Evolutionary conservation across 2,888 invertebrate species (phyloP).

Genomic region (Cepaea hortensis): DNA sequence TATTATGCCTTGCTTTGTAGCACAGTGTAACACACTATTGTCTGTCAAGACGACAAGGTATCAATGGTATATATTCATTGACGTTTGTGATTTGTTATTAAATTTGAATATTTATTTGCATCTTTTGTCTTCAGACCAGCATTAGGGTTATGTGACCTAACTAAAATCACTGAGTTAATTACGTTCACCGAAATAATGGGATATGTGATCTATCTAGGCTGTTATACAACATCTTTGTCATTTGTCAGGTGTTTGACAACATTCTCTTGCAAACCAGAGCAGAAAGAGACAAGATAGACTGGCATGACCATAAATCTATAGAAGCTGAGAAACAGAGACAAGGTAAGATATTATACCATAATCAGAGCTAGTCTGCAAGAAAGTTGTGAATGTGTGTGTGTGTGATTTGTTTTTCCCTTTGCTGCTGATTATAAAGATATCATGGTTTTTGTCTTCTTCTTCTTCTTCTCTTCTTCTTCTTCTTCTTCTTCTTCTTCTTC

Average conservation of each 20-base stretch:
- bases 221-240: not conserved
- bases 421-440: not conserved
- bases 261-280: slow-evolving; percentile 35
- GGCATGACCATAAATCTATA: slow-evolving; percentile 75
- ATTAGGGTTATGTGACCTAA: too few relatives aligned
- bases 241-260: slow-evolving; percentile 29
- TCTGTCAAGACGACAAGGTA: too few relatives aligned
- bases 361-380: not conserved
- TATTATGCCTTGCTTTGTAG: too few relatives aligned
- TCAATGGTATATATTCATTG: too few relatives aligned
- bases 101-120: too few relatives aligned
- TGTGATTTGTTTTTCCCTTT: not conserved
- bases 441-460: too few relatives aligned
- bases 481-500: not conserved
- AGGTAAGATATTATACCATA: slow-evolving; percentile 57
- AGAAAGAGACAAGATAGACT: slow-evolving; percentile 70
- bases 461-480: not conserved
- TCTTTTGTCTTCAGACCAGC: too few relatives aligned
- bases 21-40: too few relatives aligned
- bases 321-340: slow-evolving; percentile 70
- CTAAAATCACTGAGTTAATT: too few relatives aligned
- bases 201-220: not conserved
- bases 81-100: too few relatives aligned
- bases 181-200: too few relatives aligned
- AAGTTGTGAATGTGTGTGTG: not conserved